These are phyloP conservation scores for Limonius californicus DNA, from an alignment of 1,140 invertebrate genomes.

Conservation along the genomic window DNA sequence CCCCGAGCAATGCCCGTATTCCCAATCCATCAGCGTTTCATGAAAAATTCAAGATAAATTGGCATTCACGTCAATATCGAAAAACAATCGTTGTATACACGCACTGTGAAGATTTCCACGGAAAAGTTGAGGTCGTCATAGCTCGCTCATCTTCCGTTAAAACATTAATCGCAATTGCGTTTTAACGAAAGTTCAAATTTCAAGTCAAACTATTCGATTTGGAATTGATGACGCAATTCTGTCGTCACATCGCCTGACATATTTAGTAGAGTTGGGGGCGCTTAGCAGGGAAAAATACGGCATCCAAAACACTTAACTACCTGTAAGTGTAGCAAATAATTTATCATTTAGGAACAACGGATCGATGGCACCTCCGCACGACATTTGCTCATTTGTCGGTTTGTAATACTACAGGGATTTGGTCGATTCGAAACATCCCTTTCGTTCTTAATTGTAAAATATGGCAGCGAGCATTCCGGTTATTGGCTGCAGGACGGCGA, in stretches of 20 bases:
- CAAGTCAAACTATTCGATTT: no score
- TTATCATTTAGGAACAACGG: constrained; percentile 12
- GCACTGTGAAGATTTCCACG: no score
- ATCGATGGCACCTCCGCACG: constrained; percentile 3
- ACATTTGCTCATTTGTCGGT: constrained; percentile 10
- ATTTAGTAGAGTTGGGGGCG: background rate
- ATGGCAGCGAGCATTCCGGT: background rate
- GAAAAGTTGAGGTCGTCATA: no score
- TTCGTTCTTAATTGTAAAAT: constrained; percentile 1
- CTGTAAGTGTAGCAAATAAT: constrained; percentile 9
- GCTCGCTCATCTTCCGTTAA: no score
- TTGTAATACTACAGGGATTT: constrained; percentile 9
- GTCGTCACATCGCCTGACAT: background rate
- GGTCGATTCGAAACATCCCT: constrained; percentile 1
- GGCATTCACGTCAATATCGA: no score
- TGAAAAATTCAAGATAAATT: constrained; percentile 2
- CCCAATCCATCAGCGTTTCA: constrained; percentile 2
- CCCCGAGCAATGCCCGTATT: background rate
- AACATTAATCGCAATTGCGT: no score
- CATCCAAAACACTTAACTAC: constrained; percentile 1
- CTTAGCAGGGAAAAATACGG: constrained; percentile 4
- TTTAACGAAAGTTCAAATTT: no score
- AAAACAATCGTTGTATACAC: no score
- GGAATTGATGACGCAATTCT: no score
- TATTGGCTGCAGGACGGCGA: background rate